Base-by-base conservation (phyloP, 2,113 vertebrate genomes). In the Atrichornis clamosus region DNA sequence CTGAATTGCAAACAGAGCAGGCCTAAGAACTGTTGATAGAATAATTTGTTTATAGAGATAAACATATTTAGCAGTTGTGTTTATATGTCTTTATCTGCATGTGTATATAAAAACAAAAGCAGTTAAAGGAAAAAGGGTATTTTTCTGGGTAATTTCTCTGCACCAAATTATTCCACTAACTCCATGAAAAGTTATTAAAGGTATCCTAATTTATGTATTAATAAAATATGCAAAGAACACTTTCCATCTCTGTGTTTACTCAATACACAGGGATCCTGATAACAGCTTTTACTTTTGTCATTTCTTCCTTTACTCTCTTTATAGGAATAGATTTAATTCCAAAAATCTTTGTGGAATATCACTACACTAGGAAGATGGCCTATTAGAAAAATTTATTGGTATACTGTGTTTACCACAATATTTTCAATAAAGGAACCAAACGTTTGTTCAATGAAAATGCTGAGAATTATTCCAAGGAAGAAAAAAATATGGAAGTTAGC, bases 211-310 rank as follows among this genome's bases (percentile, higher is more conserved):
- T 93, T 75, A 67, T 41, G 44, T 59, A 60, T 89, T 68, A 91
- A 81, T 92, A 91, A 87, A 91, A 90, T 85, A 95, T 93, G 37
- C 65, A 63, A 68, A 79, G 78, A 79, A 30, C 68, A 74, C 52
- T 77, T 39, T 67, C 39, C 84, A 35, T 41, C 55, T 56, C 35
- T 52, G 39, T 85, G 50, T 77, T 87, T 81, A 32, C 22, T 69
- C 10, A 3, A 80, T 37, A 86, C 42, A 84, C 42, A 64, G 22
- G 58, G 24, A 95, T 80, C 55, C 76, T 46, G 77, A 70, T 11
- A 92, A 53, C 70, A 92, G 76, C 55, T 95, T 92, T 77, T 49
- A 60, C 59, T 86, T 72, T 18, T 49, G 24, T 46, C 4, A 14
- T 58, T 28, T 49, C 37, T 84, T 41, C 10, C 42, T 72, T 86